Evolutionary conservation across 2,113 vertebrate genomes (phyloP).

Genomic region (Electrona antarctica): DNA sequence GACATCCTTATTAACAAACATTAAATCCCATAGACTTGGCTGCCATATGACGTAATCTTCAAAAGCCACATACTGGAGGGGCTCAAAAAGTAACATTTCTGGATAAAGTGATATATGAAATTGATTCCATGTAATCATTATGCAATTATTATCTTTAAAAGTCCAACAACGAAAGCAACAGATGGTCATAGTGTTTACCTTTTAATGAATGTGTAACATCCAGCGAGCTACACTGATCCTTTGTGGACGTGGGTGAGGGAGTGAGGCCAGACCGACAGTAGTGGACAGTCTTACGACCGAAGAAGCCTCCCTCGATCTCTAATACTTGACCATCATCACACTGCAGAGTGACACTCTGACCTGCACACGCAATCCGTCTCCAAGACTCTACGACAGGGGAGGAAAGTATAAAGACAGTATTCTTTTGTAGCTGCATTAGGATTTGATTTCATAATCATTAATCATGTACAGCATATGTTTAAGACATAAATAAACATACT

Average conservation of each 20-base stretch:
- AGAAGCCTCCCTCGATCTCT: conserved; percentile 83
- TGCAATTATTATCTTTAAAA: no score
- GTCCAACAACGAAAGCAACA: neutral
- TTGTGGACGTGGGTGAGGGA: conserved; percentile 31
- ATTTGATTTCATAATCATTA: no score
- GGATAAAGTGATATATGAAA: neutral
- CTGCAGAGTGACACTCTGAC: conserved; percentile 76
- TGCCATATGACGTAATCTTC: no score
- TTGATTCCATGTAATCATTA: no score
- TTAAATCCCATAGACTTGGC: no score
- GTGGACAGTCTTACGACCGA: conserved; percentile 79
- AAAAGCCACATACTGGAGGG: no score
- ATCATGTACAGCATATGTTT: no score
- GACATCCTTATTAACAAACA: no score
- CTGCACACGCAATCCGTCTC: conserved; percentile 79
- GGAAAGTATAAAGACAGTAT: neutral
- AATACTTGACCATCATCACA: conserved; percentile 86
- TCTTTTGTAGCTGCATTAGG: no score
- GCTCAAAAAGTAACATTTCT: neutral
- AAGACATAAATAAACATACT: conserved; percentile 71
- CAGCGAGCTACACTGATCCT: conserved; percentile 81
- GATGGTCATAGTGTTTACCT: conserved; percentile 75
- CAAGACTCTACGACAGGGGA: conserved; percentile 72
- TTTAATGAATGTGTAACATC: conserved; percentile 76
- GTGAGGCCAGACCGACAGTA: conserved; percentile 73